Evolutionary conservation across 2,888 invertebrate species (phyloP).

Genomic region (Tupiocoris notatus): DNA sequence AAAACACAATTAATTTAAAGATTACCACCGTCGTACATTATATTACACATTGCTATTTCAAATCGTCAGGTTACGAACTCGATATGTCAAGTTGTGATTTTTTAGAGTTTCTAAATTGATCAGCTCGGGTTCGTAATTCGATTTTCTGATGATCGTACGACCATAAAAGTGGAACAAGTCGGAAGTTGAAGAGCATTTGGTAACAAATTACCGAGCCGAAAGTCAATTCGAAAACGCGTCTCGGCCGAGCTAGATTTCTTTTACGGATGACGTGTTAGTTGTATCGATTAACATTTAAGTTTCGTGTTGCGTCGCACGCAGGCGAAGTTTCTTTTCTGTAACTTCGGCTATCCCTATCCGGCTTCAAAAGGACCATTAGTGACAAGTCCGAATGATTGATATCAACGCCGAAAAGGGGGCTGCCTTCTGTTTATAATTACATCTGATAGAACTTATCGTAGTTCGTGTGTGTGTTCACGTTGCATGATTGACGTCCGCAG

Average conservation of each 20-base stretch:
- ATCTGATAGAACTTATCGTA: conserved; percentile 26
- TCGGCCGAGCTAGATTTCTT: conserved; percentile 10
- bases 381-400: conserved; percentile 39
- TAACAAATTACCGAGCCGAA: conserved; percentile 22
- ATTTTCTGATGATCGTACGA: background rate
- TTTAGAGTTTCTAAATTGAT: background rate
- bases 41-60: too few species aligned
- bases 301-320: background rate
- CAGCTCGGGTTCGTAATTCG: background rate
- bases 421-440: conserved; percentile 42
- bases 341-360: background rate
- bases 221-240: background rate
- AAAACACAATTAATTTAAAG: too few species aligned
- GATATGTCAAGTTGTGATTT: too few species aligned
- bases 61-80: too few species aligned
- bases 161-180: conserved; percentile 23
- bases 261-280: conserved; percentile 39
- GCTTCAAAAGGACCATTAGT: conserved; percentile 39
- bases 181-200: conserved; percentile 30
- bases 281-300: conserved; percentile 41
- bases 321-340: conserved; percentile 9
- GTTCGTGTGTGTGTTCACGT: background rate
- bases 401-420: conserved; percentile 8
- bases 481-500: background rate
- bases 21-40: too few species aligned